These are phyloP conservation scores for Venusia cambrica DNA, from an alignment of 2,888 invertebrate species.

Conservation along the genomic window DNA sequence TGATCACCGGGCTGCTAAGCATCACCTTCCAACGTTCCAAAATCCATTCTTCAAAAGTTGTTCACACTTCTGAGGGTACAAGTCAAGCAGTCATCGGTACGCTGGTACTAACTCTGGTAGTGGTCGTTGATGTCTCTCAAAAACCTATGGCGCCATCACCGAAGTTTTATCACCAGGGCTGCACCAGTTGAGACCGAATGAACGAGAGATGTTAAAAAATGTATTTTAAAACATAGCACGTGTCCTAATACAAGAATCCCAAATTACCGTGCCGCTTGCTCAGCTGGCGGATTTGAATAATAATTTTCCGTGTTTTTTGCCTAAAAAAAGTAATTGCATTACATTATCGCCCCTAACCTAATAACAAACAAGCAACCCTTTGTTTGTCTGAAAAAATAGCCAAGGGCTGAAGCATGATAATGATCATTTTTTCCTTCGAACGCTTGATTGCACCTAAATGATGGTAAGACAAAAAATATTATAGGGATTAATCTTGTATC, in stretches of 20 bases:
- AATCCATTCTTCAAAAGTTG: too few species aligned
- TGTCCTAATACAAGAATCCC: constrained; percentile 35
- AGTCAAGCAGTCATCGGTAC: too few species aligned
- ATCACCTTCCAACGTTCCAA: too few species aligned
- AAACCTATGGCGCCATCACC: too few species aligned
- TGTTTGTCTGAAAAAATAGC: constrained; percentile 79
- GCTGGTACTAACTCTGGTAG: too few species aligned
- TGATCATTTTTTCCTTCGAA: constrained; percentile 69
- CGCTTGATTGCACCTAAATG: constrained; percentile 77
- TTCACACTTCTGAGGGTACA: too few species aligned
- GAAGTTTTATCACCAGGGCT: too few species aligned
- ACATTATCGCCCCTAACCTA: constrained; percentile 79
- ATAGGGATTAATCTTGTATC: constrained; percentile 72
- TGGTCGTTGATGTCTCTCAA: too few species aligned
- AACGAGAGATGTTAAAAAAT: too few species aligned
- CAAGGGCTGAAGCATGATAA: constrained; percentile 79
- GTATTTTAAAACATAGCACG: too few species aligned
- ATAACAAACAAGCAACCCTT: constrained; percentile 78
- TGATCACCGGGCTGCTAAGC: too few species aligned
- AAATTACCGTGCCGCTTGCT: constrained; percentile 66
- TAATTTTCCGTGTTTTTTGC: constrained; percentile 62
- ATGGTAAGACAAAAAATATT: constrained; percentile 77
- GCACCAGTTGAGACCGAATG: too few species aligned
- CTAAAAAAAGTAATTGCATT: constrained; percentile 74
- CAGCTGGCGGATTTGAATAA: constrained; percentile 79